phyloP scores from a whole-genome alignment of 2,113 vertebrate genomes.

The Bos javanicus region DNA sequence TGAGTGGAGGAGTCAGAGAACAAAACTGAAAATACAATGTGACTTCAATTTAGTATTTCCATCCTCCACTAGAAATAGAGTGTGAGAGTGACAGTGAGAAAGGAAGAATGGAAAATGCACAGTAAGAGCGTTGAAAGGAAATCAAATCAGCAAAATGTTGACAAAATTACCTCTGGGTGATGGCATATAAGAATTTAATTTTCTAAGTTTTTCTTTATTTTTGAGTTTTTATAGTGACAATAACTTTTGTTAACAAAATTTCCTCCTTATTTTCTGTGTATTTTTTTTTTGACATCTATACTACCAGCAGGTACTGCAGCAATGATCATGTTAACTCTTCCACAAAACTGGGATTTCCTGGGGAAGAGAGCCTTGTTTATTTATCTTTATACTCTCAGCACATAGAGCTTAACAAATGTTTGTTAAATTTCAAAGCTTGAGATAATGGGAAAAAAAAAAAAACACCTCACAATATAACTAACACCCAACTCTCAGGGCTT shows the following conservation, averaged over 20 bases:
- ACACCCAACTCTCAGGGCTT: background rate
- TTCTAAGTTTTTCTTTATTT: background rate
- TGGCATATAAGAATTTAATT: background rate
- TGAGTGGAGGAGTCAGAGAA: background rate
- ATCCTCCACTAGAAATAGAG: background rate
- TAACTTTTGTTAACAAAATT: background rate
- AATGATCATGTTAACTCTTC: background rate
- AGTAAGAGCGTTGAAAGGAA: background rate
- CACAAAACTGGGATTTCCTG: background rate
- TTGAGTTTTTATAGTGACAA: background rate
- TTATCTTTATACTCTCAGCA: background rate
- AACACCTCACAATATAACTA: background rate
- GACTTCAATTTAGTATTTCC: background rate
- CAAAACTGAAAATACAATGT: background rate
- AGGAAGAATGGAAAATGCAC: background rate
- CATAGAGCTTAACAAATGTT: background rate
- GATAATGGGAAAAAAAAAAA: background rate
- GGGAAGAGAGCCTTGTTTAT: background rate
- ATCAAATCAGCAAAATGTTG: background rate
- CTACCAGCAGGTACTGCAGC: background rate
- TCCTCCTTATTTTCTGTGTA: background rate
- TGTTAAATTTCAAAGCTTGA: background rate
- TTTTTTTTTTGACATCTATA: background rate
- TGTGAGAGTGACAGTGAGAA: background rate
- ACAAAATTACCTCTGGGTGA: background rate